Evolutionary conservation across 2,797 vertebrate genomes (phyloP), one percentile per base, ranked within the genome.

Genomic region (Parauchenoglanis punctatus): DNA sequence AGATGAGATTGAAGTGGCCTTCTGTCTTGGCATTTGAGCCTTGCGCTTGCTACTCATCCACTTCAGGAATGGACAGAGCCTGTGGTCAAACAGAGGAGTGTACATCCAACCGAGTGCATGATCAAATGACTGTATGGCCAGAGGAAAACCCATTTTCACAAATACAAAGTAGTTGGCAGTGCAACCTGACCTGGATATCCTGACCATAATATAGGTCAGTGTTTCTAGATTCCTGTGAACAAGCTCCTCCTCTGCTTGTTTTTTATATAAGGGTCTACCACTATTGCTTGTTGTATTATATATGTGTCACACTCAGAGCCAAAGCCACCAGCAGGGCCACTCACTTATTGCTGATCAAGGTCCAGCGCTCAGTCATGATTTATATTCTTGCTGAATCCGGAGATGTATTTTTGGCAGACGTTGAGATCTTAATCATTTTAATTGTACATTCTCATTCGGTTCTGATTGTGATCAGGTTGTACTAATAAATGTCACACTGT

Each of bases 391-490:
- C 31, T 18, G 28, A 56, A 28, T 82, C 49, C 23, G 44, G 7
- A 68, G 70, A 83, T 78, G 87, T 81, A 85, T 73, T 83, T 85
- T 81, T 88, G 87, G 67, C 87, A 73, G 70, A 65, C 25, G 4
- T 82, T 44, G 63, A 87, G 83, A 90, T 89, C 68, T 86, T 85
- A 89, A 90, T 89, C 83, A 90, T 88, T 87, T 83, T 76, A 90
- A 85, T 90, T 89, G 80, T 87, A 83, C 65, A 49, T 86, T 78
- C 82, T 80, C 65, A 56, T 87, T 90, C 88, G 35, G 44, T 81
- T 86, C 40, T 25, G 83, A 86, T 88, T 85, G 76, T 86, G 59
- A 88, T 77, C 82, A 65, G 84, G 58, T 81, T 80, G 72, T 81
- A 84, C 75, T 89, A 83, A 63, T 83, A 87, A 90, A 67, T 58